Evolutionary conservation across 1,140 invertebrate genomes (phyloP), one percentile per base, ranked within the genome.

Genomic region (Dufourea novaeangliae): DNA sequence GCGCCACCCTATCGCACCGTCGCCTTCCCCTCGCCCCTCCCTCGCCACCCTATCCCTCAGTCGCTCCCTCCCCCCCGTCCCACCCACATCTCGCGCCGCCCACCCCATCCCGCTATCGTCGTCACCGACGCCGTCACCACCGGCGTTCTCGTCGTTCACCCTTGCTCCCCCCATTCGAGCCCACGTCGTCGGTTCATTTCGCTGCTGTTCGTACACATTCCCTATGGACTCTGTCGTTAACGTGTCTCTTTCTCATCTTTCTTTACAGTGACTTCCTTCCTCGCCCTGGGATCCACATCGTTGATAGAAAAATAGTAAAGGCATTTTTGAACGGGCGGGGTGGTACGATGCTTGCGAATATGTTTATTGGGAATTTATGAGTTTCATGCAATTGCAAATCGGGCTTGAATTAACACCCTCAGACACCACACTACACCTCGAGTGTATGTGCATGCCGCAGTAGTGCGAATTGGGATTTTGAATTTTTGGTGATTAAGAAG

Each of bases 71-170:
- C 12, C 14, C 41, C 14, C 41, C 0, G 12, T 44, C 17, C 41
- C 17, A 14, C 41, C 11, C 17, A 1, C 41, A 20, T 2, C 2
- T 5, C 14, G 4, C 41, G 17, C 46, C 4, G 20, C 8, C n/a
- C 46, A n/a, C 20, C 46, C 20, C 46, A 32, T 11, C 57, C 57
- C 56, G 10, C 25, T 27, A 32, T 37, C 62, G 39, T 41, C 57
- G 46, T 69, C 50, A 2, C 22, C 72, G 32, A n/a, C 66, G 52
- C 39, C 63, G 50, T 29, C 72, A 44, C 32, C 74, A 34, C 27
- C 50, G 27, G 17, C 68, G 59, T 82, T 11, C 50, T 57, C 73
- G 66, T 64, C 46, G 44, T 46, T 84, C 79, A 82, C 77, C 82
- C 78, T 83, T 83, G 44, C n/a, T n/a, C 62, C 69, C 68, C 32